Evolutionary conservation across 2,113 vertebrate species (phyloP), one percentile per base, ranked within the genome.

Genomic region (Poicephalus gulielmi): DNA sequence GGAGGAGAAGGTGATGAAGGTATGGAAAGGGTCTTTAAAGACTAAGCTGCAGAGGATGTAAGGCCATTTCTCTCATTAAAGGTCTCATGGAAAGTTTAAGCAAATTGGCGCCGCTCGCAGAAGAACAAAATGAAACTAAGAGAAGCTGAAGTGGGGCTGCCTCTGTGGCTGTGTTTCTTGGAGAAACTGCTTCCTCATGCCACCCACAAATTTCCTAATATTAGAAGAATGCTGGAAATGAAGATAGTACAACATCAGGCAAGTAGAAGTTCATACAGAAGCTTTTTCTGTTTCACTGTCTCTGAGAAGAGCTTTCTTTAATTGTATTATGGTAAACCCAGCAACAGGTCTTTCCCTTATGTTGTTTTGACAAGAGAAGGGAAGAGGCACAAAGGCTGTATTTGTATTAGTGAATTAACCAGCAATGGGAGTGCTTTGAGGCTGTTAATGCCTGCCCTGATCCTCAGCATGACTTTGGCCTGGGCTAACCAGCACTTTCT

Each of bases 221-320:
- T 79, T 69, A 73, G 30, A 82, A 83, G n/a, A 83, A 24, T 20
- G 15, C 11, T 77, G 68, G 13, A 64, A 87, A 79, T 46, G 13
- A 67, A 74, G 46, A 50, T 49, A 69, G 23, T 4, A 2, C 60
- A 49, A 57, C 44, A 80, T 41, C 57, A 76, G 63, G n/a, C 49
- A 87, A 85, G 25, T 11, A 14, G 55, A 62, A 84, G 69, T 11
- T 60, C 52, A 44, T 10, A 16, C 5, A 35, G 75, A 80, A 69
- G 25, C 13, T 70, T 89, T 94, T 95, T 83, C 49, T 39, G 3
- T 77, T 70, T 37, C 20, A 15, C 41, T 55, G 31, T 83, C 67
- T 83, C 78, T 70, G 63, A 75, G 74, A 91, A 57, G 18, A 92
- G 35, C 67, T 94, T 90, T 70, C 52, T 91, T 94, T 85, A 87